These are phyloP conservation scores for Euura saliciscinereae DNA, from an alignment of 1,140 invertebrate species.

Conservation along the genomic window DNA sequence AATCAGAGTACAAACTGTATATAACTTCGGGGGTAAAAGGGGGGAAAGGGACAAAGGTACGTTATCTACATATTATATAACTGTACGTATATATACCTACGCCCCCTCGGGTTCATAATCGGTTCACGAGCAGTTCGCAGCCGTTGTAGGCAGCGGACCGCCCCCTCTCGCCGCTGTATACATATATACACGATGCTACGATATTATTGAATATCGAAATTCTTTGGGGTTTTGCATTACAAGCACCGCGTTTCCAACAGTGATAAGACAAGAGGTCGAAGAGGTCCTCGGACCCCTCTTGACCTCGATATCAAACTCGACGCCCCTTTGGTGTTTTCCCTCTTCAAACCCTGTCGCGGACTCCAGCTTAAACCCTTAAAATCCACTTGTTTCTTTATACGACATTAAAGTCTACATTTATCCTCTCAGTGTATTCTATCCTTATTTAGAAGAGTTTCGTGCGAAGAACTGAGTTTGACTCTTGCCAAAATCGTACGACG, in stretches of 20 bases:
- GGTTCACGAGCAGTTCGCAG: neutral
- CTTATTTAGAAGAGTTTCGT: no score
- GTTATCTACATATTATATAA: no score
- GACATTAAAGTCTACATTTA: no score
- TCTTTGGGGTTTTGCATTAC: neutral
- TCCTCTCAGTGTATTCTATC: no score
- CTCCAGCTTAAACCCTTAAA: neutral
- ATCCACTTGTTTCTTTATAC: neutral
- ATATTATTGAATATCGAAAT: conserved; percentile 2
- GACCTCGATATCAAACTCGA: neutral
- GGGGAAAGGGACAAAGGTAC: no score
- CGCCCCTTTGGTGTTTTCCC: neutral
- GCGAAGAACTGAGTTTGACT: no score
- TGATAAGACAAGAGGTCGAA: conserved; percentile 1
- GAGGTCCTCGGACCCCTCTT: neutral
- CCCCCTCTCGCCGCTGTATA: no score
- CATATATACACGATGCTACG: neutral
- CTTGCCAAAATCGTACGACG: no score
- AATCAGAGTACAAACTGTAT: no score
- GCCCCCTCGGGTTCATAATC: neutral
- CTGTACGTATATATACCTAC: neutral
- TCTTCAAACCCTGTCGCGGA: neutral
- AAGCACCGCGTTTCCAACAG: neutral
- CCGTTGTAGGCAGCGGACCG: neutral
- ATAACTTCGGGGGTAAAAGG: no score